Evolutionary conservation across 2,797 vertebrate species (phyloP), one percentile per base, ranked within the genome.

Genomic region (Coreius guichenoti): DNA sequence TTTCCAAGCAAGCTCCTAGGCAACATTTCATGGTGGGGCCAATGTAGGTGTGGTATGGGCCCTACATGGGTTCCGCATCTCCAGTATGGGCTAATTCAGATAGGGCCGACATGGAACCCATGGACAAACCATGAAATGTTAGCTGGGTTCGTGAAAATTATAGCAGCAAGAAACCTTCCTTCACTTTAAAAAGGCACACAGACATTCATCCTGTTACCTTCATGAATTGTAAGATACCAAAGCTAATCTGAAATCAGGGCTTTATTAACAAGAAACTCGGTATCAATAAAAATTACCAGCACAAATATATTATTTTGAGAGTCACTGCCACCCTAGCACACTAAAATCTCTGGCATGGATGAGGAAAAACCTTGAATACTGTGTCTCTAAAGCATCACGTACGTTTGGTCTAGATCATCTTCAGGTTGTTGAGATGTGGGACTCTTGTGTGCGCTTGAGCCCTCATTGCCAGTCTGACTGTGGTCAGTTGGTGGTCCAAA

Each of bases 351-450:
- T 73, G 68, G 26, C 68, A 45, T 23, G 17, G 17, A 58, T 77
- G 13, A n/a, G 33, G 1, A 39, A 58, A 36, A 58, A 17, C 47
- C 26, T 31, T 8, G 11, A 76, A 76, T 36, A 33, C 49, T 56
- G 33, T 16, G 33, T 58, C 17, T 58, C 54, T 85, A 80, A 33
- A 85, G 73, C 63, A 91, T n/a, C 31, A 89, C 89, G 9, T 87
- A 91, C 2, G 89, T 89, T 11, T 86, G n/a, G 5, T 85, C 29
- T 36, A 91, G 56, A 1, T 90, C 89, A 0, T 91, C 89, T 33
- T 88, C 90, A 3, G 83, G 76, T 8, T 65, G 81, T 63, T 86
- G 86, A 13, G 54, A 21, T 63, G 65, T 14, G 29, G 84, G 26
- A 54, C 74, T 88, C 49, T 33, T 87, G 43, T 49, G 76, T n/a